Base-by-base conservation (phyloP, 2,113 vertebrate genomes). In the Suncus etruscus region DNA sequence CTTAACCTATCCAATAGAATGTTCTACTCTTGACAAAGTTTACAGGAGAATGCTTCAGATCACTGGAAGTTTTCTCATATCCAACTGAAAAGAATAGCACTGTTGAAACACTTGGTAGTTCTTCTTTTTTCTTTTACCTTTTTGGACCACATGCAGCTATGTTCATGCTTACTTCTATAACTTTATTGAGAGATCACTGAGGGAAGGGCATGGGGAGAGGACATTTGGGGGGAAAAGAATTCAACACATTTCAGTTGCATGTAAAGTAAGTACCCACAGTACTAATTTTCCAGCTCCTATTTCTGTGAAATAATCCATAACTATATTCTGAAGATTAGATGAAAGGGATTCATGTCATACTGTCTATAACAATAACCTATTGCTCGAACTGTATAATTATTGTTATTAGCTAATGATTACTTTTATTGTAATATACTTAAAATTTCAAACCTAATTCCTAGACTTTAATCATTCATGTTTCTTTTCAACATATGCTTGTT, bases 361-460 rank as follows among this genome's bases (percentile, higher is more conserved):
- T 74, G 4, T 79, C 47, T 81, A 58, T 50, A 61, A 3, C 39
- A 84, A 61, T 5, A 87, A 84, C 9, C 24, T 77, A 50, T 31
- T 45, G 1, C 1, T 20, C 27, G 10, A 4, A 11, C 7, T 63
- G 45, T 10, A 1, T 61, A 9, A 51, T 70, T 87, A 65, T 69
- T 69, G 73, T 54, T 87, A 81, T 65, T 78, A 73, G 32, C 27
- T 66, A 83, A 85, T 65, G 4, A 75, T 48, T 83, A 76, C 10
- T 29, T 69, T 54, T 81, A 63, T 77, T 77, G 65, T 72, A 14
- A 82, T 1, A 48, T 79, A 32, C 16, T 85, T 95, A 6, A 91
- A 58, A 77, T 69, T 65, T 58, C 9, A 91, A 89, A 86, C 6
- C 14, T 86, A 68, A 4, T 58, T 92, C 72, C 50, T 8, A 74